Evolutionary conservation across 2,888 invertebrate species (phyloP).

Genomic region (Aphodius granarius): DNA sequence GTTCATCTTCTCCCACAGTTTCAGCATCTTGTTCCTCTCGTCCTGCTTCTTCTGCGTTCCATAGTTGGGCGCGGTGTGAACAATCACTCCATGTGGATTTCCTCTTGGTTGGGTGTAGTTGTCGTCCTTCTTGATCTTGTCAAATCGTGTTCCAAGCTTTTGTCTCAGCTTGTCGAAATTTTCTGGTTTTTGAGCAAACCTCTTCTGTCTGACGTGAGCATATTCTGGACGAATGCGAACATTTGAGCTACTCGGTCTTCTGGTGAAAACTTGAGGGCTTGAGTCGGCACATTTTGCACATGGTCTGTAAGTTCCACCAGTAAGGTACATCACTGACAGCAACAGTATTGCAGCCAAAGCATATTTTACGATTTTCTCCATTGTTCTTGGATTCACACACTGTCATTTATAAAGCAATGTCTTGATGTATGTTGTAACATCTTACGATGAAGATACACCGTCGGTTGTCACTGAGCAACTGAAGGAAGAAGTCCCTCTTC

Average conservation of each 20-base stretch:
- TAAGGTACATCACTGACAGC: neutral
- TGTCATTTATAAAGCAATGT: neutral
- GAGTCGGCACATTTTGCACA: neutral
- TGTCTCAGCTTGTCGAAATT: conserved; percentile 36
- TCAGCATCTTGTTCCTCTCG: conserved; percentile 41
- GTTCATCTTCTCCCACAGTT: conserved; percentile 41
- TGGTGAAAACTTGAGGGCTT: neutral
- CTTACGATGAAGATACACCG: too few relatives aligned
- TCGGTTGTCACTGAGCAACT: neutral
- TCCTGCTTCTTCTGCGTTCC: conserved; percentile 25
- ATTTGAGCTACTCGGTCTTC: neutral
- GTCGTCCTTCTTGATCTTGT: conserved; percentile 8
- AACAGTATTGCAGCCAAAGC: neutral
- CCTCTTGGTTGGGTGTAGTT: neutral
- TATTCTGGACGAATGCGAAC: conserved; percentile 3
- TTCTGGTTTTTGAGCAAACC: conserved; percentile 37
- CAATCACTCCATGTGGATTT: neutral
- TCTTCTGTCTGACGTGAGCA: conserved; percentile 31
- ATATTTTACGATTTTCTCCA: neutral
- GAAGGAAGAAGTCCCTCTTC: neutral
- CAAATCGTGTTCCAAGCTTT: conserved; percentile 33
- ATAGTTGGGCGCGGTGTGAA: neutral
- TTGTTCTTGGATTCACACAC: neutral
- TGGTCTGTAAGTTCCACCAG: neutral
- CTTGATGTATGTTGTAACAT: neutral